These are phyloP conservation scores for Anorthoa munda DNA, from an alignment of 2,888 invertebrate species.

Conservation along the genomic window DNA sequence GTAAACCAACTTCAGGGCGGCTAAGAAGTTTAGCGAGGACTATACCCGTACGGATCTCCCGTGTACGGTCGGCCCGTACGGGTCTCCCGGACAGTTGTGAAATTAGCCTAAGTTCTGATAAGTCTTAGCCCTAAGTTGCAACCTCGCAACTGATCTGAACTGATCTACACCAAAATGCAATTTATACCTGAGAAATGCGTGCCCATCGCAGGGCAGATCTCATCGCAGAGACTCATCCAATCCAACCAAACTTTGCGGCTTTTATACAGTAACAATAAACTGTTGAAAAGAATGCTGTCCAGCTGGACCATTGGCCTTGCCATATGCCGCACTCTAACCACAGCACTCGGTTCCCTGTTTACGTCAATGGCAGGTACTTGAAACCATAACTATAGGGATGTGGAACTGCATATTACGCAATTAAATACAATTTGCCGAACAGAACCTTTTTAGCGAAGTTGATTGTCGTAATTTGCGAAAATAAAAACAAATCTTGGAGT, in stretches of 20 bases:
- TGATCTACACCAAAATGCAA: constrained; percentile 9
- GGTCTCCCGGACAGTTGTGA: too few species aligned
- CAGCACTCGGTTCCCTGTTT: constrained; percentile 2
- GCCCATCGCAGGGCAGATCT: neutral
- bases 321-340: constrained; percentile 28
- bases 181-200: neutral
- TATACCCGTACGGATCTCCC: too few species aligned
- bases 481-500: neutral
- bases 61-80: too few species aligned
- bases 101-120: neutral
- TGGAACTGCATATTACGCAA: constrained; percentile 26
- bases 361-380: constrained; percentile 18
- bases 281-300: constrained; percentile 14
- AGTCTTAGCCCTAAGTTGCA: neutral
- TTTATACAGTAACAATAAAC: neutral
- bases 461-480: neutral
- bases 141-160: neutral
- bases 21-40: too few species aligned
- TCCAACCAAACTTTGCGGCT: neutral
- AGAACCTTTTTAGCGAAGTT: neutral
- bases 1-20: too few species aligned
- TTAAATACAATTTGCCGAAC: neutral
- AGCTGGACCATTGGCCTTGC: constrained; percentile 12
- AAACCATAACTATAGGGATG: neutral
- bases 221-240: neutral